A percentile compares a stretch with the other conserved stretches of the same genome.
Evolutionary conservation across 2,113 vertebrate species (phyloP).

Genomic region (Alces alces): DNA sequence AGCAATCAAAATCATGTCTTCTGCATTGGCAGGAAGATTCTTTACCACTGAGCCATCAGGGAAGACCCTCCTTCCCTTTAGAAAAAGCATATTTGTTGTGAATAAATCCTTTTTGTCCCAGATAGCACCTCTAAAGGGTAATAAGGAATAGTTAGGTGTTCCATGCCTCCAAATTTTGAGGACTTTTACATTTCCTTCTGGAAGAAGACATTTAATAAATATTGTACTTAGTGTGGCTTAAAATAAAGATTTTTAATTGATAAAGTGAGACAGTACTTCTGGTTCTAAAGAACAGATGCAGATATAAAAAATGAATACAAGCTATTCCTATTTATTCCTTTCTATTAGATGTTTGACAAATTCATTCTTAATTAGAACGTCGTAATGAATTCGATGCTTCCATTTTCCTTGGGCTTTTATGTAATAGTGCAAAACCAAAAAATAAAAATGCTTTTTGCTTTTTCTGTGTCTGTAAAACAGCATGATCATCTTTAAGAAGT

Average conservation of each 20-base stretch:
- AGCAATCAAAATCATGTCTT: not conserved
- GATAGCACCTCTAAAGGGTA: not conserved
- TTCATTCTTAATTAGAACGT: not conserved
- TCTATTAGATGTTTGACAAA: not conserved
- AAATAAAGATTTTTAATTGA: not conserved
- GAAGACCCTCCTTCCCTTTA: not conserved
- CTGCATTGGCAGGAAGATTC: not conserved
- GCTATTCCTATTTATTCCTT: not conserved
- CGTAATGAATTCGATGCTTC: not conserved
- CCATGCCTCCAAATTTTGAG: not conserved
- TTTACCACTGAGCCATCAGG: not conserved
- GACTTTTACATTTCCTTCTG: not conserved
- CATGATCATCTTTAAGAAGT: not conserved
- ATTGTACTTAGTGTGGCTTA: not conserved
- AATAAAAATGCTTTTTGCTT: accelerated
- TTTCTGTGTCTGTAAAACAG: not conserved
- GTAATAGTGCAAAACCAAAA: not conserved
- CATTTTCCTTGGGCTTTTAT: not conserved
- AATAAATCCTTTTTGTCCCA: not conserved
- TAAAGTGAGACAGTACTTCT: not conserved
- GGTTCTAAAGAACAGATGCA: not conserved
- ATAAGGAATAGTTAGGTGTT: not conserved
- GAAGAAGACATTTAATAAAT: not conserved
- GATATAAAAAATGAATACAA: not conserved
- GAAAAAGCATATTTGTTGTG: not conserved